These are phyloP conservation scores for Poecilia latipinna DNA, from an alignment of 2,113 vertebrate species.

Conservation along the genomic window DNA sequence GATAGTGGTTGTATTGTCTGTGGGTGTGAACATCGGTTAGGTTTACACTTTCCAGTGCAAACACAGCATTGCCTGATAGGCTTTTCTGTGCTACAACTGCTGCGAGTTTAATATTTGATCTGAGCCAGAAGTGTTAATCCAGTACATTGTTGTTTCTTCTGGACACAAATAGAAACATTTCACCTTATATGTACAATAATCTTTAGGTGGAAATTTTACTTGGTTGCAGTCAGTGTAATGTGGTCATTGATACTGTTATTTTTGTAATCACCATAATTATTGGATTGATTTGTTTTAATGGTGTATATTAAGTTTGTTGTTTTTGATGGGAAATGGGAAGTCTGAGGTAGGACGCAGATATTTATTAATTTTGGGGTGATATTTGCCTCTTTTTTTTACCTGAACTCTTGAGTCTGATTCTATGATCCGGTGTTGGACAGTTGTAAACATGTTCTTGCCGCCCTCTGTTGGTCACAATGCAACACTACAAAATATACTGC, in stretches of 20 bases:
- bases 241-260: not conserved
- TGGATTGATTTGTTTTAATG: conserved; percentile 16
- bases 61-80: not conserved
- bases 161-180: too few species aligned
- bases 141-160: not conserved
- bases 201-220: conserved; percentile 22
- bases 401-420: not conserved
- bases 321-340: not conserved
- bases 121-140: not conserved
- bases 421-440: not conserved
- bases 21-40: not conserved
- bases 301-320: not conserved
- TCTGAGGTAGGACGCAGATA: not conserved
- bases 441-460: conserved; percentile 72
- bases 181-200: not conserved
- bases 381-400: not conserved
- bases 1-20: not conserved
- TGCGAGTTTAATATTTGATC: not conserved
- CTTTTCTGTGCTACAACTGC: not conserved
- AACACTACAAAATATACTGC: conserved; percentile 64
- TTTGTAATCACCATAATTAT: not conserved
- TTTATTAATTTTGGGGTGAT: not conserved
- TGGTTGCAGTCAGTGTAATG: conserved; percentile 27
- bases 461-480: conserved; percentile 84
- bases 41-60: not conserved